phyloP scores from a whole-genome alignment of 2,888 invertebrate species.

The Nycteola revayana region DNA sequence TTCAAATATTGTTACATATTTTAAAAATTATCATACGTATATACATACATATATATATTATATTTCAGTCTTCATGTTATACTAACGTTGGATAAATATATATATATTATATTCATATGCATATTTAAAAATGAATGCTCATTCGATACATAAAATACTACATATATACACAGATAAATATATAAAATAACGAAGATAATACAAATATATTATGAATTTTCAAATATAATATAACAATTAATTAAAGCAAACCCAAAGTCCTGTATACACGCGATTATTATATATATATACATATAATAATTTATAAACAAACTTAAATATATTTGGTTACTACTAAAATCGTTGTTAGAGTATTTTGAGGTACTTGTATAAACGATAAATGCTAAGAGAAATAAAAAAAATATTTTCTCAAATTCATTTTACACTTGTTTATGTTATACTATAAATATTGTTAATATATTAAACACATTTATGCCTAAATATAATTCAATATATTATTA shows the following conservation, averaged over 20 bases:
- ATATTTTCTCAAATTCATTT: slow-evolving; percentile 29
- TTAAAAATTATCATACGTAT: slow-evolving; percentile 31
- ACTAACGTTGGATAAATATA: slow-evolving; percentile 19
- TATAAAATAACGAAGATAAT: slow-evolving; percentile 17
- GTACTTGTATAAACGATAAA: slow-evolving; percentile 44
- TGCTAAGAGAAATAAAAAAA: slow-evolving; percentile 26
- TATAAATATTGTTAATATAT: slow-evolving; percentile 13
- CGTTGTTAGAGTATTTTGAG: slow-evolving; percentile 48
- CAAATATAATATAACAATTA: slow-evolving; percentile 28
- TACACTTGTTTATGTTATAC: slow-evolving; percentile 14
- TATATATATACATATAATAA: slow-evolving; percentile 39
- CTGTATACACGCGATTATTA: slow-evolving; percentile 34
- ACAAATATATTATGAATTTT: slow-evolving; percentile 19
- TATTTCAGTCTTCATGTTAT: slow-evolving; percentile 29
- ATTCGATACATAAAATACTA: slow-evolving; percentile 30
- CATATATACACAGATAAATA: slow-evolving; percentile 20
- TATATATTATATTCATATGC: slow-evolving; percentile 21
- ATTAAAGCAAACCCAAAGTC: slow-evolving; percentile 78
- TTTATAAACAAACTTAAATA: slow-evolving; percentile 34
- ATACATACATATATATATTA: slow-evolving; percentile 25
- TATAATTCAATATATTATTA: too few species aligned
- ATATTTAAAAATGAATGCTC: slow-evolving; percentile 20
- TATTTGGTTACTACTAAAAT: slow-evolving; percentile 10
- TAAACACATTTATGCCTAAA: background rate
- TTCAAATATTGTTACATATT: slow-evolving; percentile 16